Evolutionary conservation across 2,797 vertebrate species (phyloP), one percentile per base, ranked within the genome.

Genomic region (Tauraco hartlaubi): DNA sequence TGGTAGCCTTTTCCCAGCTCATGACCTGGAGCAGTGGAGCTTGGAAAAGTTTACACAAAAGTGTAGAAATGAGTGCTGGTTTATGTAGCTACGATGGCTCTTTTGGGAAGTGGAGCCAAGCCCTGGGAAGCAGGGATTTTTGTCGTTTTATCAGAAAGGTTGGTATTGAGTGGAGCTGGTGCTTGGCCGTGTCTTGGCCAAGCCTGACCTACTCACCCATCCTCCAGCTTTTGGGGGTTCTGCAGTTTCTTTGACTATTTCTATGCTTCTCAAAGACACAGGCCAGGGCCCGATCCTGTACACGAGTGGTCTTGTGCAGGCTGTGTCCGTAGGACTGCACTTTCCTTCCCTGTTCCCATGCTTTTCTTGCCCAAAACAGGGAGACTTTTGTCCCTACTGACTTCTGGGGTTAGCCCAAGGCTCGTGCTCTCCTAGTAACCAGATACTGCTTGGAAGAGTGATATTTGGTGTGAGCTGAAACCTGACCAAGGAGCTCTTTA

Each of bases 281-380:
- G 44, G 11, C 14, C 49, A 25, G 43, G 37, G n/a, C n/a, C 23
- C 33, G 43, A 9, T 37, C 11, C 58, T 51, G 71, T 76, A 61
- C 6, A 28, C 5, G 54, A 20, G 33, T 12, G 25, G 25, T 23
- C 39, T 41, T 59, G 51, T 64, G 33, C 51, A 46, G 26, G 26
- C 75, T 54, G 33, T 25, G 33, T 29, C n/a, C 1, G 0, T 21
- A 46, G 31, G 39, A 33, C 26, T 48, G 7, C 1, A 1, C 22
- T 48, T 43, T 61, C 48, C 15, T 43, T 58, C 43, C 51, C 51
- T 31, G 25, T 25, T 28, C 46, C 31, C 25, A 13, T 58, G 44
- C 9, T 35, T 76, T 81, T 85, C 54, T 80, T 2, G 0, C 29
- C n/a, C 39, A 11, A 22, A 71, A 4, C 28, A 33, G 21, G 35